Evolutionary conservation across 1,140 invertebrate species (phyloP).

Genomic region (Zaprionus camerounensis): DNA sequence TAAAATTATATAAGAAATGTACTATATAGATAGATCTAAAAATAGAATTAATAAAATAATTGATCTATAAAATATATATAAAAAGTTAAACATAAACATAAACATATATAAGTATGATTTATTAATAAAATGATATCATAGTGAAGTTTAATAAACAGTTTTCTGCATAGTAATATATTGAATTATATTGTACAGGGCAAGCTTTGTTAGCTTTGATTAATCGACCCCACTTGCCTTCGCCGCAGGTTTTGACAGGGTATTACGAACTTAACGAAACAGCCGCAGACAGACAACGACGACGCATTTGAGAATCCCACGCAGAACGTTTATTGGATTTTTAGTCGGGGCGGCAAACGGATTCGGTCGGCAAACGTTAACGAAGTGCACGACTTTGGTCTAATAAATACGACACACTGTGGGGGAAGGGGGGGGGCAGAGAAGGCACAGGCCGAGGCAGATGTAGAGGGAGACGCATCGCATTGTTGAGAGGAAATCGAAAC

Average conservation of each 20-base stretch:
- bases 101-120: background rate
- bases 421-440: background rate
- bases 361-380: slow-evolving; percentile 71
- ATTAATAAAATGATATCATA: background rate
- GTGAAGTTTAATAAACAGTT: too few species aligned
- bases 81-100: background rate
- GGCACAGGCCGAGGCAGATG: too few species aligned
- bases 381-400: slow-evolving; percentile 81
- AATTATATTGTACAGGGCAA: background rate
- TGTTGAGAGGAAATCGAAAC: slow-evolving; percentile 46
- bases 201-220: background rate
- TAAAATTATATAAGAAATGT: background rate
- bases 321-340: slow-evolving; percentile 56
- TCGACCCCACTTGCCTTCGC: background rate
- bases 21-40: background rate
- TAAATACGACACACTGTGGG: slow-evolving; percentile 45
- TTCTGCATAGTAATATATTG: too few species aligned
- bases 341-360: slow-evolving; percentile 42
- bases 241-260: slow-evolving; percentile 20
- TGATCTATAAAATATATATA: background rate
- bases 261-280: slow-evolving; percentile 1
- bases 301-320: slow-evolving; percentile 78
- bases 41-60: background rate
- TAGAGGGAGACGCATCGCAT: slow-evolving; percentile 1
- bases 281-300: slow-evolving; percentile 28